phyloP scores from a whole-genome alignment of 2,113 vertebrate species.

The Thalassarche chlororhynchos region DNA sequence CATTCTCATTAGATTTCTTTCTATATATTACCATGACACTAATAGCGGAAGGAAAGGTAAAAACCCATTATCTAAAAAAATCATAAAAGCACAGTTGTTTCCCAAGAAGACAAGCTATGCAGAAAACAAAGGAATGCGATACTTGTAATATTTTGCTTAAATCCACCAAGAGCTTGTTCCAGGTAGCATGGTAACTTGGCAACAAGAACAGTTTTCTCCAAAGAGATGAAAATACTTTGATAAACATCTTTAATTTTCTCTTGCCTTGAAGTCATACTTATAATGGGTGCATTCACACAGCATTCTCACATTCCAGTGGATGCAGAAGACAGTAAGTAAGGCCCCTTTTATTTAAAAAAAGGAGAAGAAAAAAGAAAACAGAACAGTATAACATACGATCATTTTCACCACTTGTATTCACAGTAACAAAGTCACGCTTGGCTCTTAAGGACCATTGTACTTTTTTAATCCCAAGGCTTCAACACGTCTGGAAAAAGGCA shows the following conservation, averaged over 20 bases:
- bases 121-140: conserved; percentile 6
- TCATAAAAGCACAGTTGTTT: not conserved
- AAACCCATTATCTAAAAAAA: not conserved
- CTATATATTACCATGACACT: not conserved
- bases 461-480: not conserved
- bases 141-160: not conserved
- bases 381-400: not conserved
- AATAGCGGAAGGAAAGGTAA: not conserved
- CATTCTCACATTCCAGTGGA: not conserved
- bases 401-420: not conserved
- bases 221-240: conserved; percentile 59
- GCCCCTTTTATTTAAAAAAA: not conserved
- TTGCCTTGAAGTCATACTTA: conserved; percentile 13
- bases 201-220: conserved; percentile 28
- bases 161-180: not conserved
- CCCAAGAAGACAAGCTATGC: not conserved
- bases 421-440: not conserved
- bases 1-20: not conserved
- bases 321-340: not conserved
- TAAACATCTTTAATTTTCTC: conserved; percentile 72
- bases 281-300: not conserved
- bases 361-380: not conserved
- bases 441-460: not conserved
- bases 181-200: not conserved
- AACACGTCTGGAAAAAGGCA: not conserved